Base-by-base conservation (phyloP, 2,113 vertebrate species). In the Emydura subglobosa region DNA sequence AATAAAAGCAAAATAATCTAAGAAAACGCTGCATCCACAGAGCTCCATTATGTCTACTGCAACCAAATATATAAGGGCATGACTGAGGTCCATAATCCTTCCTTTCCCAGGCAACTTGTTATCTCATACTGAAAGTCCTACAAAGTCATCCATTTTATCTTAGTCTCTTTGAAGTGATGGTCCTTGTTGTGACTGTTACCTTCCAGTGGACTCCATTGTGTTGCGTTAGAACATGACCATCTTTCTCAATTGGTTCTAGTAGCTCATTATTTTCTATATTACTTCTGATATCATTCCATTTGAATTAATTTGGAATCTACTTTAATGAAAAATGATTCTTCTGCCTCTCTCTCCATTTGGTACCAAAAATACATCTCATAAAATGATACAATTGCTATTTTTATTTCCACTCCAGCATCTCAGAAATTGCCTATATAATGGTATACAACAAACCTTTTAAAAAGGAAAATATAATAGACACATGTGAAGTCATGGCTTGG, bases 151-250 rank as follows among this genome's bases (percentile, higher is more conserved):
- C 6, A 72, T 3, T 12, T 57, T 57, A 53, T 86, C 87, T 87
- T 39, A 57, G 11, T 12, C 9, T 0, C 2, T 53, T 83, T 49
- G 17, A 79, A 83, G n/a, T 25, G 17, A 65, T n/a, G 31, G 34
- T 2, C 0, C 0, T 25, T 61, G 2, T 5, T 85, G 8, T 83
- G 50, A 82, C 17, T 53, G 29, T 47, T 47, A 3, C 4, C 13
- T 4, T 25, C 53, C 83, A 84, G 39, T 57, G 1, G 9, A 91
- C 87, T 92, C 81, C 50, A 39, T 14, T 82, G 29, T 83, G 59
- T 65, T 51, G 79, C 19, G 16, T 5, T 76, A 44, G 0, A 7
- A 4, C 72, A 91, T 29, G 44, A 39, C 34, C 49, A 27, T 53
- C 0, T 0, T 87, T 29, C 85, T 51, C 47, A 3, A 10, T 29